These are phyloP conservation scores for Hypocryptadius cinnamomeus DNA, from an alignment of 2,113 vertebrate genomes.

Conservation along the genomic window DNA sequence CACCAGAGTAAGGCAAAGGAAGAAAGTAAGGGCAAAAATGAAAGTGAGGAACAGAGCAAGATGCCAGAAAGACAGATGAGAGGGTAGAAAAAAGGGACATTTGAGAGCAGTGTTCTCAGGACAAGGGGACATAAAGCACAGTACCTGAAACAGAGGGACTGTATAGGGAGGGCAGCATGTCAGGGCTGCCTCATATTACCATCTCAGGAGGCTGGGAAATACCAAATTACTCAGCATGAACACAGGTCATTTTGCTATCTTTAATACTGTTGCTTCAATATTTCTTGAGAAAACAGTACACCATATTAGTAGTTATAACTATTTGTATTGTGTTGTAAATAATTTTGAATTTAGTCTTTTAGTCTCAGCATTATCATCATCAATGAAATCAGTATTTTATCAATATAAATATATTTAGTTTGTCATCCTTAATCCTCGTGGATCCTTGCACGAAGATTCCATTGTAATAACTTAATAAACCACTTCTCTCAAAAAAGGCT, in stretches of 20 bases:
- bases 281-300: background rate
- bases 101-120: background rate
- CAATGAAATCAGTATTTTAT: background rate
- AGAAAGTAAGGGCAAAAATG: background rate
- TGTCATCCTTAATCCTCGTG: background rate
- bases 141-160: background rate
- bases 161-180: background rate
- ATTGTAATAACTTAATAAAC: background rate
- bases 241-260: background rate
- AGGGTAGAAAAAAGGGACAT: background rate
- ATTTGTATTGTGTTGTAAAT: background rate
- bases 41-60: background rate
- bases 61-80: background rate
- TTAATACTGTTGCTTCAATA: background rate
- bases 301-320: background rate
- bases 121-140: background rate
- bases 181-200: background rate
- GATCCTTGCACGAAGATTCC: no score
- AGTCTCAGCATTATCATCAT: background rate
- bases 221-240: background rate
- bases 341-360: background rate
- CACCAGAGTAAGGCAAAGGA: background rate
- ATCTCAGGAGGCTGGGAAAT: background rate
- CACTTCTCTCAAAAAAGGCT: background rate
- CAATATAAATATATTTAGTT: background rate